Evolutionary conservation across 2,113 vertebrate genomes (phyloP).

Genomic region (Seriola quinqueradiata): DNA sequence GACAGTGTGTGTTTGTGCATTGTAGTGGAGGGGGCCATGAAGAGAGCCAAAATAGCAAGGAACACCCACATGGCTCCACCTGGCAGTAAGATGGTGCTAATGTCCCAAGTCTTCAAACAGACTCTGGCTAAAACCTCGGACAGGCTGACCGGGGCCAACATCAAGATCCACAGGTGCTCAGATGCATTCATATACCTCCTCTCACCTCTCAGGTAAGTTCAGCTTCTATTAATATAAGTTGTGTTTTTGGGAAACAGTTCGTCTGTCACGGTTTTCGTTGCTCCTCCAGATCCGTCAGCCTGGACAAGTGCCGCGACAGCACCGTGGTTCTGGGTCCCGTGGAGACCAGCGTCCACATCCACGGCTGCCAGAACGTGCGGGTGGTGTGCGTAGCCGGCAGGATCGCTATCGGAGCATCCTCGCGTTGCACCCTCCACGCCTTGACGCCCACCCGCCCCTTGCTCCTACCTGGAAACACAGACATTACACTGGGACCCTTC

Average conservation of each 20-base stretch:
- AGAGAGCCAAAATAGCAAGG: conserved; percentile 91
- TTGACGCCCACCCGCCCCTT: conserved; percentile 92
- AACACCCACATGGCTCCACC: conserved; percentile 87
- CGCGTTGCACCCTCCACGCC: conserved; percentile 85
- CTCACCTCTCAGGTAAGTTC: conserved; percentile 91
- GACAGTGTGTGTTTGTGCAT: conserved; percentile 30
- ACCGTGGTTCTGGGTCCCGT: conserved; percentile 94
- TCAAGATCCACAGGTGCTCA: conserved; percentile 93
- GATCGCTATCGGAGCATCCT: conserved; percentile 87
- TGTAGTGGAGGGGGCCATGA: conserved; percentile 92
- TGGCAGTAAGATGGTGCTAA: conserved; percentile 90
- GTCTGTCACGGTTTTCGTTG: neutral
- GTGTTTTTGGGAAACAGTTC: neutral
- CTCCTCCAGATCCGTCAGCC: conserved; percentile 88
- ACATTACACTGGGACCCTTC: conserved; percentile 91
- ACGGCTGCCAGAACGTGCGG: conserved; percentile 90
- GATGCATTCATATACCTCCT: conserved; percentile 96
- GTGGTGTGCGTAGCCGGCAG: conserved; percentile 89
- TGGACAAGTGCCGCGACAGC: conserved; percentile 93
- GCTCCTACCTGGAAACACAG: conserved; percentile 90
- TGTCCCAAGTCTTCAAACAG: conserved; percentile 95
- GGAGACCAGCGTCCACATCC: conserved; percentile 89
- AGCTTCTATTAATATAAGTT: neutral
- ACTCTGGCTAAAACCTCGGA: conserved; percentile 95
- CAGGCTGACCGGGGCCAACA: conserved; percentile 89